These are phyloP conservation scores for Rhizomys pruinosus DNA, from an alignment of 2,113 vertebrate species.

Conservation along the genomic window DNA sequence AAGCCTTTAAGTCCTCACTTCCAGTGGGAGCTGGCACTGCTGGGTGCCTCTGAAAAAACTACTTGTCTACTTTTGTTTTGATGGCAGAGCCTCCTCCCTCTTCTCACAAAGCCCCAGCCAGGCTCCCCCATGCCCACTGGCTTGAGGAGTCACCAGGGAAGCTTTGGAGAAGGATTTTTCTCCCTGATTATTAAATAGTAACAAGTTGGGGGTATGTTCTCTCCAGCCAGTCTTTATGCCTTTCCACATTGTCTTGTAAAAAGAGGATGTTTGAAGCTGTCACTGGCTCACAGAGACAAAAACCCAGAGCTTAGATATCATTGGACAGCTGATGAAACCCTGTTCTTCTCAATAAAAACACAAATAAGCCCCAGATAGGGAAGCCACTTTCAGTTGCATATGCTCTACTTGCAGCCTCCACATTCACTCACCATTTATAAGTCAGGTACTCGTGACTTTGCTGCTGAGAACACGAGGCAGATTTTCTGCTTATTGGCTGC, in stretches of 20 bases:
- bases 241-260: neutral
- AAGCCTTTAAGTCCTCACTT: no score
- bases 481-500: neutral
- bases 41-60: no score
- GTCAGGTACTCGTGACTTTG: neutral
- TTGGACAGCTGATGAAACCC: neutral
- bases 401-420: neutral
- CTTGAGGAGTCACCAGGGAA: no score
- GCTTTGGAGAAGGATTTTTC: no score
- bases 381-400: neutral
- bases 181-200: no score
- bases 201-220: no score
- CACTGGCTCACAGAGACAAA: neutral
- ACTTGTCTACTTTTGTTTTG: no score
- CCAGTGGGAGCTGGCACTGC: no score
- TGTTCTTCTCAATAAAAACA: no score
- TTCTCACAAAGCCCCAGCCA: no score
- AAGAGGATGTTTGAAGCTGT: neutral
- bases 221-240: neutral
- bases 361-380: neutral
- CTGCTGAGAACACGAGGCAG: neutral
- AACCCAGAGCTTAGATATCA: neutral
- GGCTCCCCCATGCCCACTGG: no score
- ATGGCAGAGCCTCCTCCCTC: no score
- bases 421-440: neutral